phyloP scores from a whole-genome alignment of 2,797 vertebrate genomes.

The Bovichtus diacanthus region DNA sequence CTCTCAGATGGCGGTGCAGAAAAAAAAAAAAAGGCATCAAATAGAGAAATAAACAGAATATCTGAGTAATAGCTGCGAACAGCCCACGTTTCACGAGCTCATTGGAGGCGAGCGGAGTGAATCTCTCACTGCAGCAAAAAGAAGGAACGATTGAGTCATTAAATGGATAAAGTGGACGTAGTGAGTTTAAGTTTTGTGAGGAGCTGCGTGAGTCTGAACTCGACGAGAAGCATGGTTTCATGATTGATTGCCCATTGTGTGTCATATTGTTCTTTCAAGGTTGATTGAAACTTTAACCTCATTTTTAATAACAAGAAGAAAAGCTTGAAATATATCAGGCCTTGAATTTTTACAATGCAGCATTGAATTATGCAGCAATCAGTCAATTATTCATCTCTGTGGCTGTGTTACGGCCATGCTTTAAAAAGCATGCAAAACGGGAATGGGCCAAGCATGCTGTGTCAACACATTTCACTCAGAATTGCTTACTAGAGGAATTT shows the following conservation, averaged over 20 bases:
- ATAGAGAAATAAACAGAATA: conserved; percentile 81
- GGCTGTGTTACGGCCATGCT: conserved; percentile 93
- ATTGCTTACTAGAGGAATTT: conserved; percentile 98
- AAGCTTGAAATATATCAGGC: conserved; percentile 97
- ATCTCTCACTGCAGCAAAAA: conserved; percentile 50
- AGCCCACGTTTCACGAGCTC: conserved; percentile 59
- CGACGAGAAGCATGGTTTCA: conserved; percentile 86
- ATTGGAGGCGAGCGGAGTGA: conserved; percentile 62
- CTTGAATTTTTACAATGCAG: conserved; percentile 99
- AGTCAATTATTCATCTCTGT: conserved; percentile 99
- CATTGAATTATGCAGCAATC: conserved; percentile 99
- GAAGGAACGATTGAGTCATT: conserved; percentile 55
- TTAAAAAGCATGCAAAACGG: conserved; percentile 99
- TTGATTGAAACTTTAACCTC: conserved; percentile 99
- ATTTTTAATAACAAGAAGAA: conserved; percentile 89
- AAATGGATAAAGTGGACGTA: conserved; percentile 71
- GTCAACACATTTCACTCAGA: conserved; percentile 99
- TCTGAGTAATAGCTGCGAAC: conserved; percentile 70
- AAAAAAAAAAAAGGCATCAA: conserved; percentile 76
- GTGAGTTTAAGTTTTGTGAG: conserved; percentile 51
- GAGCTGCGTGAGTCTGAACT: conserved; percentile 63
- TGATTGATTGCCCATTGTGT: conserved; percentile 97
- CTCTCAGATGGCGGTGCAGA: conserved; percentile 73
- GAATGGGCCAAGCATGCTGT: conserved; percentile 93
- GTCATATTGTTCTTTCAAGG: conserved; percentile 92